Base-by-base conservation (phyloP, 2,888 invertebrate species). In the Leptinotarsa peninsularis region DNA sequence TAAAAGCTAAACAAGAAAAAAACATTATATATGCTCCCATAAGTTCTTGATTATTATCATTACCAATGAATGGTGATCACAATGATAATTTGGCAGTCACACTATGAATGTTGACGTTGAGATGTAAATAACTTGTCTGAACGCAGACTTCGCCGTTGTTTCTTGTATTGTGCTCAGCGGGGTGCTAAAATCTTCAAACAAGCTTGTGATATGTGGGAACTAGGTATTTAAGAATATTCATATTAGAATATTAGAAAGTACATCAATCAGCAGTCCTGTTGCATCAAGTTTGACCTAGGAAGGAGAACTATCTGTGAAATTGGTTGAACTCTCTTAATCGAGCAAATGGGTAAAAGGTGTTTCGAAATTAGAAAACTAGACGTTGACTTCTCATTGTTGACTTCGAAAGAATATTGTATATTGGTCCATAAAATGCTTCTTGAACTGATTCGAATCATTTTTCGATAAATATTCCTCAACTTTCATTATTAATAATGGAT, bases 111-210 rank as follows among this genome's bases (percentile, higher is more conserved):
- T 58, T 58, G 58, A 58, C 58, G 58, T 58, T 58, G 58, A 58
- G 58, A 17, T 58, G 58, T 58, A 23, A 23, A 58, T 58, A 58
- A 58, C 58, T 58, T 58, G 58, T 58, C 23, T 58, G 58, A 58
- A 58, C 58, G 58, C 4, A 58, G 15, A 58, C 58, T 58, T 58
- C 58, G 58, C 23, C 4, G 58, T 58, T 58, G 58, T 58, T 14
- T 58, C 58, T 58, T 58, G 58, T 58, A 58, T 58, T 58, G 58
- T 58, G 58, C 58, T 58, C 58, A 58, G 58, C 58, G 58, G 58
- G 58, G 14, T 58, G 58, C 58, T 15, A 58, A 58, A 58, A 58
- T 14, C 58, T 58, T 58, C 15, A 58, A 58, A 58, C 58, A 14
- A 58, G 58, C 23, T 23, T 58, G 23, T 58, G 21, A 58, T 58